These are phyloP conservation scores for Pseudorhiza aurosa DNA, from an alignment of 30 jellyfish, hydroid and myxozoan genomes.

Conservation along the genomic window DNA sequence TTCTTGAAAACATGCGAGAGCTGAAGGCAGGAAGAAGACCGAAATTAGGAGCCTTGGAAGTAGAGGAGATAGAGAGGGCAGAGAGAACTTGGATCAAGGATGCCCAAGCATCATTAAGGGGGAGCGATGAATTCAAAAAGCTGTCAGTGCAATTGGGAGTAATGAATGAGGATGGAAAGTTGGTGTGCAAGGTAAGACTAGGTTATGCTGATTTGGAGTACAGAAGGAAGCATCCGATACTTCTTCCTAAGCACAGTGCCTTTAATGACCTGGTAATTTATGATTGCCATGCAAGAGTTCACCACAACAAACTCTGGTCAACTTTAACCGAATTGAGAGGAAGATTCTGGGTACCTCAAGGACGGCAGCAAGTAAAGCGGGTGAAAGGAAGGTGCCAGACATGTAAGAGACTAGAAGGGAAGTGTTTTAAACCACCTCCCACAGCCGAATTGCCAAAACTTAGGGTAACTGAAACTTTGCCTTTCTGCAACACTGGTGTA, in stretches of 20 bases:
- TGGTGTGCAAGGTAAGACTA: background rate
- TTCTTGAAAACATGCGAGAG: background rate
- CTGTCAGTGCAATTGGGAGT: conserved; percentile 3
- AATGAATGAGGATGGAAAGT: background rate
- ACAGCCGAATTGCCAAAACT: conserved; percentile 45
- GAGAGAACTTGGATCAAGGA: background rate
- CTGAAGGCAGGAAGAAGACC: background rate
- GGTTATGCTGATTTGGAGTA: background rate
- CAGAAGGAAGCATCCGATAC: conserved; percentile 12
- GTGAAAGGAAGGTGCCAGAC: conserved; percentile 30
- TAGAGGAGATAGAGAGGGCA: conserved; percentile 19
- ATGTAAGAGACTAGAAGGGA: conserved; percentile 19
- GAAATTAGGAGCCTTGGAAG: background rate
- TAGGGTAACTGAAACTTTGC: conserved; percentile 50
- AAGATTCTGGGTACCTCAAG: conserved; percentile 33
- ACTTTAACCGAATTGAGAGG: conserved; percentile 33
- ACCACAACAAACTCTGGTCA: conserved; percentile 13
- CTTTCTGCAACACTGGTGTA: conserved; percentile 54
- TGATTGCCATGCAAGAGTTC: conserved; percentile 40
- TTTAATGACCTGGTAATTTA: background rate
- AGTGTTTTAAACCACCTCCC: conserved; percentile 30
- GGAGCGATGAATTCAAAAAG: background rate
- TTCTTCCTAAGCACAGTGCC: conserved; percentile 1
- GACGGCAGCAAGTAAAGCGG: conserved; percentile 22
- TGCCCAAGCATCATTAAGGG: background rate